Conservation (phyloP, 2,113 vertebrate species). For the Phainopepla nitens region DNA sequence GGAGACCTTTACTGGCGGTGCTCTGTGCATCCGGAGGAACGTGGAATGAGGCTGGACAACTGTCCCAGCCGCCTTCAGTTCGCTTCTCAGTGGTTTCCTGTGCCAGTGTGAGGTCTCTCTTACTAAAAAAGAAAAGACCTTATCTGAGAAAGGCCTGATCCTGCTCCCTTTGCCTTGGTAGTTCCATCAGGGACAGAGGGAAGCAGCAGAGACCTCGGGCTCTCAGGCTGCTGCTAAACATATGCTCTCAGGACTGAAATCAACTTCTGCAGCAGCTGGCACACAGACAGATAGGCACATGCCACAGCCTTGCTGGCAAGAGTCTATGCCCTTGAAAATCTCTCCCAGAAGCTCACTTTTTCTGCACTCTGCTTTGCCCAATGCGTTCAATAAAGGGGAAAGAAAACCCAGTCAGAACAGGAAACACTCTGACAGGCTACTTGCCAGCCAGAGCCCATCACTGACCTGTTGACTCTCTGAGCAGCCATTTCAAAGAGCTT, state of each 20-base stretch:
- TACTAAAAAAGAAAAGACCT: background rate
- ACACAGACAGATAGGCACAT: background rate
- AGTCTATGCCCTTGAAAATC: background rate
- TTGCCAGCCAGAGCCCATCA: background rate
- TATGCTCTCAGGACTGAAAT: background rate
- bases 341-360: background rate
- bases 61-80: background rate
- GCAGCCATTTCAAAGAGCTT: background rate
- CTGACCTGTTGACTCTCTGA: background rate
- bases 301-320: background rate
- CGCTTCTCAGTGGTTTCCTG: background rate
- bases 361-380: background rate
- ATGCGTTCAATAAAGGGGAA: background rate
- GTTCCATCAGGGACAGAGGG: background rate
- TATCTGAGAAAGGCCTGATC: background rate
- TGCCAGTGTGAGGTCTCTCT: background rate
- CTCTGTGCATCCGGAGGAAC: fast-evolving
- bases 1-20: background rate
- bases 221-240: background rate
- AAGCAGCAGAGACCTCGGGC: background rate
- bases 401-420: background rate
- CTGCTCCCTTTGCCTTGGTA: background rate
- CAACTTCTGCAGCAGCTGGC: background rate
- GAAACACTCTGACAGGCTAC: background rate
- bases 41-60: background rate